Evolutionary conservation across 2,797 vertebrate species (phyloP).

Genomic region (Pipistrellus kuhlii): DNA sequence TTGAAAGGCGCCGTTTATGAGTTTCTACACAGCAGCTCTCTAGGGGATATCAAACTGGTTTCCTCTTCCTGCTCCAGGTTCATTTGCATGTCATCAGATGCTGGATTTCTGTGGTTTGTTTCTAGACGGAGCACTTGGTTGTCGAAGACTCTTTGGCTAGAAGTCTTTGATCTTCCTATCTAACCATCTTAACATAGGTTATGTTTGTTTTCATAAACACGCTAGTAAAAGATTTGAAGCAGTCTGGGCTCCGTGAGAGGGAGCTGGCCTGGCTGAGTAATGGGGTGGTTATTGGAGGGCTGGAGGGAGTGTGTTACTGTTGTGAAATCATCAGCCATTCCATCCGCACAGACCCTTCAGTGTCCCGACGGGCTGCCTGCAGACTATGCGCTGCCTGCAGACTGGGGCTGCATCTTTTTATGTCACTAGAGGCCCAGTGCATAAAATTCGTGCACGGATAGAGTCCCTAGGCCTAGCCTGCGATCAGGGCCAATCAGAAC

Average conservation of each 20-base stretch:
- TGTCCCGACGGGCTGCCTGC: background rate
- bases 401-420: background rate
- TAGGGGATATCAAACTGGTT: background rate
- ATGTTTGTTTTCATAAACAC: conserved; percentile 78
- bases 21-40: background rate
- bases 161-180: conserved; percentile 77
- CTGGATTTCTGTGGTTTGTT: conserved; percentile 64
- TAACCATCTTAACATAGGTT: conserved; percentile 78
- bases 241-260: conserved; percentile 20
- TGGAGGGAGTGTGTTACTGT: conserved; percentile 10
- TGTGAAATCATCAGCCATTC: conserved; percentile 53
- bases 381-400: background rate
- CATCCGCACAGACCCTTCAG: background rate
- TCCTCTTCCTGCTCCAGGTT: background rate
- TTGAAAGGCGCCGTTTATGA: background rate
- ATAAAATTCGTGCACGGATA: too few relatives aligned
- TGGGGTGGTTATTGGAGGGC: conserved; percentile 55
- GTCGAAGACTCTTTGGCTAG: conserved; percentile 68
- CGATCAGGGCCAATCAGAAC: too few relatives aligned
- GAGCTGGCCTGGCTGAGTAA: conserved; percentile 57
- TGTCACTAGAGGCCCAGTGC: background rate
- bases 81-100: conserved; percentile 29
- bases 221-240: conserved; percentile 65
- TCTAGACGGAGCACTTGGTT: conserved; percentile 69
- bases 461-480: too few relatives aligned